Percentiles rank a stretch among this genome's conserved stretches.
Evolutionary conservation across 1,140 invertebrate species (phyloP).

Genomic region (Cylas formicarius): DNA sequence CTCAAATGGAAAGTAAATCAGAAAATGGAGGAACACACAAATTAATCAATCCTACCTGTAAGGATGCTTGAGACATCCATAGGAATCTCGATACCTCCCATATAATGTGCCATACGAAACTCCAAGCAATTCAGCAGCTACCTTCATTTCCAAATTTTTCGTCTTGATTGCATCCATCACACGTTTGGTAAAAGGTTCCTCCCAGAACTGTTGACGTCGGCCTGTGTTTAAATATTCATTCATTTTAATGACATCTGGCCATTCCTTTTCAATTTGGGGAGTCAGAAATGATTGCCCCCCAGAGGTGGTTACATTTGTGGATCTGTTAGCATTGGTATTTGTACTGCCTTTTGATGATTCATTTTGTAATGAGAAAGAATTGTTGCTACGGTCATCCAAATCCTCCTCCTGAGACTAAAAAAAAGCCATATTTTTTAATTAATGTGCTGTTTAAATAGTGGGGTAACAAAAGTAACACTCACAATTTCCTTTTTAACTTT

Average conservation of each 20-base stretch:
- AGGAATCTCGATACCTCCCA: constrained; percentile 78
- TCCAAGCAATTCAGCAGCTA: constrained; percentile 77
- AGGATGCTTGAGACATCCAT: constrained; percentile 76
- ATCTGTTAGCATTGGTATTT: neutral
- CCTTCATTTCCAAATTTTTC: constrained; percentile 89
- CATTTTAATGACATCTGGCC: constrained; percentile 76
- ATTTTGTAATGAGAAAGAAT: constrained; percentile 20
- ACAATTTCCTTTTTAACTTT: constrained; percentile 38
- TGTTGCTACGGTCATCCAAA: constrained; percentile 25
- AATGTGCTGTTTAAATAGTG: neutral
- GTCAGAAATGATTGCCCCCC: constrained; percentile 32
- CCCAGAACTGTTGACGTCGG: constrained; percentile 83
- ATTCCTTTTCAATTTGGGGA: constrained; percentile 49
- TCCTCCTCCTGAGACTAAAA: constrained; percentile 20
- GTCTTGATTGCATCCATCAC: constrained; percentile 84
- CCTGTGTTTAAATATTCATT: constrained; percentile 82
- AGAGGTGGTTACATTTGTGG: constrained; percentile 30
- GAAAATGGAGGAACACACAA: constrained; percentile 2
- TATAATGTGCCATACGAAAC: constrained; percentile 85
- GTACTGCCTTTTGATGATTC: neutral
- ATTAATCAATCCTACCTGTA: constrained; percentile 56
- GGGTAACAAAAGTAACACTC: constrained; percentile 11
- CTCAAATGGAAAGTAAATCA: neutral
- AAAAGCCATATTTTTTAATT: neutral
- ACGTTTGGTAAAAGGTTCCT: constrained; percentile 71